Evolutionary conservation across 2,888 invertebrate genomes (phyloP), one percentile per base, ranked within the genome.

Genomic region (Caenorhabditis becei): DNA sequence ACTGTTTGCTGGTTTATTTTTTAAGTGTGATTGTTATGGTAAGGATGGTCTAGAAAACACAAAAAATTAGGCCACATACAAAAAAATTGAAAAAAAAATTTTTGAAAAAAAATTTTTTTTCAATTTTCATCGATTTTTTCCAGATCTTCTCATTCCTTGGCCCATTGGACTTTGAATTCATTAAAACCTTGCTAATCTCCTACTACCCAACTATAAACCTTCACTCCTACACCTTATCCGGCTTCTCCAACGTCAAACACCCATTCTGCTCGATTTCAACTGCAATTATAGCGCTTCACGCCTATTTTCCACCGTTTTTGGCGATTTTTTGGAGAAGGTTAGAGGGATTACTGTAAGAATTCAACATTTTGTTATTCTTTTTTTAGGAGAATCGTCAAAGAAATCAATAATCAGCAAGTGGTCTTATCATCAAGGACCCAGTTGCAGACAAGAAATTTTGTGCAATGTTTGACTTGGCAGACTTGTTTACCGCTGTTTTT

Each of bases 401-500:
- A 71, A 54, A 71, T 71, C 71, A 62, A 71, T n/a, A 14, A 18
- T 23, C 71, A 63, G 47, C 41, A 62, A 2, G 23, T 37, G 51
- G 65, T 51, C 5, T 20, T 74, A 1, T 74, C 74, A 4, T 37
- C 74, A 3, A 32, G 74, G 18, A 74, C 74, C 2, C 74, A 65
- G 23, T 49, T 65, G 0, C 74, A 74, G 51, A 74, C 74, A 3
- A n/a, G 65, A 8, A 65, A 24, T 20, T 74, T 74, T n/a, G 74
- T 74, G 10, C 65, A 74, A 23, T 74, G 74, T 37, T 41, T 74
- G 28, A 74, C 74, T 37, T 74, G 65, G 65, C 74, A 74, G 18
- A 74, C 74, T 3, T 74, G 74, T 47, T 58, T 74, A n/a, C 74
- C 74, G 1, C 35, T 75, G 37, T 75, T 75, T 23, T 75, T 75